Evolutionary conservation across 2,888 invertebrate species (phyloP), one percentile per base, ranked within the genome.

Genomic region (Cryptocheilus praepositus): DNA sequence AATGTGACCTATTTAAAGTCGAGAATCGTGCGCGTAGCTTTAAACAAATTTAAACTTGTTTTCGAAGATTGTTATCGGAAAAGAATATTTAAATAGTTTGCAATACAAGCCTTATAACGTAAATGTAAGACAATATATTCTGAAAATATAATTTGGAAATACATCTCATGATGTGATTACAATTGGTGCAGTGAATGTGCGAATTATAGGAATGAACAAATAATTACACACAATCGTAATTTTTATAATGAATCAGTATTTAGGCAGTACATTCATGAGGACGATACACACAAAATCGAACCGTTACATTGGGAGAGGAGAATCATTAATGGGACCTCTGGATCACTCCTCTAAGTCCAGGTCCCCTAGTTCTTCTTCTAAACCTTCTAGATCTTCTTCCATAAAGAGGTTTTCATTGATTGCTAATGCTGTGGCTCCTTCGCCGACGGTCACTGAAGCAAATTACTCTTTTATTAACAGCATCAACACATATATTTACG

Each of bases 341-440:
- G 82, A 86, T 89, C 86, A 91, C 87, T 93, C 92, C 83, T 95
- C 94, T 76, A 94, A 87, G 86, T 95, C 95, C 74, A 95, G 89
- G 85, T 95, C 94, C 84, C 95, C 93, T 69, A 97, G 89, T 89
- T 96, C 96, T 82, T 96, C 95, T 82, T 96, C 94, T 77, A 95
- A 87, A 68, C 92, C 93, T 74, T 93, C 95, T 62, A 96, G 89
- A 83, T 96, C 95, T 86, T 95, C 95, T 83, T 95, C 96, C 22
- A 95, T 92, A 91, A 97, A 97, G n/a, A 97, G 92, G 89, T 96
- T 95, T 88, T 97, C 97, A 89, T 97, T 97, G 79, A 97, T 96
- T 61, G 96, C 95, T 51, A 95, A 94, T 7, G 93, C 93, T 66
- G 91, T 89, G 44, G 90, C 91, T 58, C 88, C 89, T 77, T 89